These are phyloP conservation scores for Azorinus chamasolen DNA, from an alignment of 2,888 invertebrate genomes.

Conservation along the genomic window DNA sequence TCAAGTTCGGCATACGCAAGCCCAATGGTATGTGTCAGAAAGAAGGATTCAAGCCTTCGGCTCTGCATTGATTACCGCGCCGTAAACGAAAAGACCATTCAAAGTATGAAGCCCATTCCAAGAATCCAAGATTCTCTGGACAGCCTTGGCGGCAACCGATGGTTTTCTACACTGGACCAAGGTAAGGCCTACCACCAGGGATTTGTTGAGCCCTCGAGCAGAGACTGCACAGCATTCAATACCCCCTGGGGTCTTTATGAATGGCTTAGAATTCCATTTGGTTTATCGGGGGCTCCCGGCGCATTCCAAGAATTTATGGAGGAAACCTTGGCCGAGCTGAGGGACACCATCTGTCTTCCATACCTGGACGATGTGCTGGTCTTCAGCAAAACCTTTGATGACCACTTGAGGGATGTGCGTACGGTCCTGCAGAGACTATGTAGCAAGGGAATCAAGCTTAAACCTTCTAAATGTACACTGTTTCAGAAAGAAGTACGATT, in stretches of 20 bases:
- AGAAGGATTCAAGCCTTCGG: conserved; percentile 49
- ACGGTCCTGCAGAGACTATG: conserved; percentile 33
- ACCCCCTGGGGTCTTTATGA: conserved; percentile 53
- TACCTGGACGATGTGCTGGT: conserved; percentile 61
- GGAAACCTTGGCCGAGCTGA: conserved; percentile 31
- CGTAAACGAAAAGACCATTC: conserved; percentile 48
- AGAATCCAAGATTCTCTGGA: conserved; percentile 58
- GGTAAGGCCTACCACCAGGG: conserved; percentile 62
- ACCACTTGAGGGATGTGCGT: conserved; percentile 48
- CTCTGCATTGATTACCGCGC: conserved; percentile 52
- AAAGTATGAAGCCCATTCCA: conserved; percentile 49
- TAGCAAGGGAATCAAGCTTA: conserved; percentile 55
- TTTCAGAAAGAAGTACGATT: conserved; percentile 44
- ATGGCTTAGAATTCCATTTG: conserved; percentile 54
- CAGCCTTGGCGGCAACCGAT: conserved; percentile 44
- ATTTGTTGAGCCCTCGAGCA: conserved; percentile 35
- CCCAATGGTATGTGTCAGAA: conserved; percentile 59
- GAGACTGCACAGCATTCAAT: conserved; percentile 51
- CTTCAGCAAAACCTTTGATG: conserved; percentile 45
- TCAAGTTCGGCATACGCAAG: conserved; percentile 45
- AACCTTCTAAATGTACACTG: conserved; percentile 46
- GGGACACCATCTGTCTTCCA: conserved; percentile 44
- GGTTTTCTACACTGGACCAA: conserved; percentile 57
- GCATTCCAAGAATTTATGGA: conserved; percentile 53
- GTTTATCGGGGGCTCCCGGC: conserved; percentile 37